These are phyloP conservation scores for Serripes groenlandicus DNA, from an alignment of 2,888 invertebrate species.

Conservation along the genomic window DNA sequence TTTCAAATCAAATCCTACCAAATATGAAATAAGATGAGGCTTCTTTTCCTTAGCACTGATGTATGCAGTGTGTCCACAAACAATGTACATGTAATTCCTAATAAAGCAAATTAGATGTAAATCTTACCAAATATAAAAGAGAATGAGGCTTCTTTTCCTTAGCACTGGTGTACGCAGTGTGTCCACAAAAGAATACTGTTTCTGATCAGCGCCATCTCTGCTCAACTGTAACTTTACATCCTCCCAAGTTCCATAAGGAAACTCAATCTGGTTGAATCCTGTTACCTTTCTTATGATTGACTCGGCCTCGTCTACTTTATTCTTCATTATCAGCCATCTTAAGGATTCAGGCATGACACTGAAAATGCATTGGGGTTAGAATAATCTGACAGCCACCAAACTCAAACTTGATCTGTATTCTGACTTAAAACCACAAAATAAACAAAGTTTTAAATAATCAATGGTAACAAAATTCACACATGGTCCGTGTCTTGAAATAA, in stretches of 20 bases:
- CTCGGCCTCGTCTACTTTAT: conserved; percentile 72
- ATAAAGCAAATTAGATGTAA: not conserved
- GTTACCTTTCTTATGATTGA: conserved; percentile 70
- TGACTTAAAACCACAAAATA: no score
- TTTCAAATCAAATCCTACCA: no score
- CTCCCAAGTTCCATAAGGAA: conserved; percentile 71
- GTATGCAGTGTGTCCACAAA: conserved; percentile 81
- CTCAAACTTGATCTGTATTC: not conserved
- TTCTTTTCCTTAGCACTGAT: conserved; percentile 78
- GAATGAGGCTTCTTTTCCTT: conserved; percentile 79
- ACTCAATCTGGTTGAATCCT: conserved; percentile 71
- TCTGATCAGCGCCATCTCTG: conserved; percentile 30
- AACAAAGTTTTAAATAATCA: no score
- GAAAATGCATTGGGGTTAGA: no score
- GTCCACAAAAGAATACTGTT: conserved; percentile 74
- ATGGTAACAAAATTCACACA: no score
- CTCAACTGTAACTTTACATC: conserved; percentile 66
- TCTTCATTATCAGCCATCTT: conserved; percentile 80
- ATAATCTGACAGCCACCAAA: no score
- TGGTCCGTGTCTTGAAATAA: no score
- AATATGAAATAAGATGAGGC: conserved; percentile 82
- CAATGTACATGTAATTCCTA: no score
- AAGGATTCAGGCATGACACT: conserved; percentile 83
- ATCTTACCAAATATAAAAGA: conserved; percentile 84
- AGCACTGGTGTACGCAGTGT: conserved; percentile 79